Evolutionary conservation across 2,888 invertebrate species (phyloP), one percentile per base, ranked within the genome.

Genomic region (Trachelus iudaicus): DNA sequence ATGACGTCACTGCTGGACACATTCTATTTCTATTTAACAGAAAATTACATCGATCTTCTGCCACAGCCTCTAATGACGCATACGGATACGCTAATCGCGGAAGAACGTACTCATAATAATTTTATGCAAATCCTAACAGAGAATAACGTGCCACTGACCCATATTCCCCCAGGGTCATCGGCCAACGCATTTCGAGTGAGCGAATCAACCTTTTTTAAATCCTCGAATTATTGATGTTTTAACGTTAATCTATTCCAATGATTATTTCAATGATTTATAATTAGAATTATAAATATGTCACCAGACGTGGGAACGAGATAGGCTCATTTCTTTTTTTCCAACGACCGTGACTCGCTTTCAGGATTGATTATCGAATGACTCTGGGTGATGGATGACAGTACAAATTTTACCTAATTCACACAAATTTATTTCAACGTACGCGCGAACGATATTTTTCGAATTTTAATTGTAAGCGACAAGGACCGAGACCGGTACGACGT

Each of bases 91-190:
- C 6, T 56, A 56, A 6, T 23, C 40, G 15, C 40, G 40, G 40
- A 56, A 56, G 40, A 23, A 23, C 23, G 40, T 56, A 56, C 40
- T 56, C 23, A 56, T 15, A 56, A 56, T 56, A 23, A 56, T 56
- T 56, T 23, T 82, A 84, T 83, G 84, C 81, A 83, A 81, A 85
- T 81, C 69, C 77, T 80, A 77, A 81, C 78, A 79, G 68, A 75
- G 76, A 79, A 81, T 81, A 82, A 85, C 83, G 83, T 81, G 82
- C 80, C 77, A 82, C 83, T 85, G 85, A 83, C 85, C 85, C 73
- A 84, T 83, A 84, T 85, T 73, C n/a, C 78, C 78, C 82, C 82
- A 82, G 75, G 83, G 83, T 81, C 83, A 76, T 13, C 56, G 34
- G 40, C 33, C 68, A 37, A 40, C 31, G 35, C 30, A 74, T 74